Conservation (phyloP, 2,797 vertebrate genomes). For the Brachymystax lenok region DNA sequence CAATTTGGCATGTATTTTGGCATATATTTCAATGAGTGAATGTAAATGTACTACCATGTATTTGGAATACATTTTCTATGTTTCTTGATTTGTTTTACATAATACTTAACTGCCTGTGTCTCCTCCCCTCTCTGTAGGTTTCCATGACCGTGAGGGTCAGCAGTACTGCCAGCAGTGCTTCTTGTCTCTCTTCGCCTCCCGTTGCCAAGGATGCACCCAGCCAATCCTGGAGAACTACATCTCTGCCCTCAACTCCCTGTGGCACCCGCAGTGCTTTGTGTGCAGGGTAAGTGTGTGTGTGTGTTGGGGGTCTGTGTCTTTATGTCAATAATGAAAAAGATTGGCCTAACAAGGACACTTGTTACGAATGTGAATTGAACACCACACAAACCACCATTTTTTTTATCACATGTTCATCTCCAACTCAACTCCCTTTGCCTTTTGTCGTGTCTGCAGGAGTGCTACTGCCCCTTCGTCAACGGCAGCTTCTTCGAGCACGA, state of each 20-base stretch:
- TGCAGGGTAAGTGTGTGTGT: constrained; percentile 80
- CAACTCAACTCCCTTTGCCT: not conserved
- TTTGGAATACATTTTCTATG: too few species aligned
- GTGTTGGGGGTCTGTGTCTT: not conserved
- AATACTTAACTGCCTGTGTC: not conserved
- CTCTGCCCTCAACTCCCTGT: constrained; percentile 87
- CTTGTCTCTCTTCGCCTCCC: constrained; percentile 87
- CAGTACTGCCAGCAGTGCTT: constrained; percentile 92
- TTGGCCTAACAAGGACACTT: not conserved
- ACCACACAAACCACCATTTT: not conserved
- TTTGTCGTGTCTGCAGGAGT: constrained; percentile 74
- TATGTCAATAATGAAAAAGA: not conserved
- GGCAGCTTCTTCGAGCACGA: constrained; percentile 92
- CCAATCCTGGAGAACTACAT: constrained; percentile 95
- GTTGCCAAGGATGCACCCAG: constrained; percentile 87
- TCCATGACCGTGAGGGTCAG: constrained; percentile 89
- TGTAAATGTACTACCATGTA: too few species aligned
- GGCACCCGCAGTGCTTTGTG: constrained; percentile 93
- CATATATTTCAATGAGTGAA: too few species aligned
- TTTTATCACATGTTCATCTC: not conserved
- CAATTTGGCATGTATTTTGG: too few species aligned
- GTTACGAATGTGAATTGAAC: not conserved
- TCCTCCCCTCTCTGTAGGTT: constrained; percentile 69
- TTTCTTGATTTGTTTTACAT: too few species aligned
- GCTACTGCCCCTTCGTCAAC: constrained; percentile 86